Evolutionary conservation across 2,888 invertebrate species (phyloP).

Genomic region (Trichogramma evanescens): DNA sequence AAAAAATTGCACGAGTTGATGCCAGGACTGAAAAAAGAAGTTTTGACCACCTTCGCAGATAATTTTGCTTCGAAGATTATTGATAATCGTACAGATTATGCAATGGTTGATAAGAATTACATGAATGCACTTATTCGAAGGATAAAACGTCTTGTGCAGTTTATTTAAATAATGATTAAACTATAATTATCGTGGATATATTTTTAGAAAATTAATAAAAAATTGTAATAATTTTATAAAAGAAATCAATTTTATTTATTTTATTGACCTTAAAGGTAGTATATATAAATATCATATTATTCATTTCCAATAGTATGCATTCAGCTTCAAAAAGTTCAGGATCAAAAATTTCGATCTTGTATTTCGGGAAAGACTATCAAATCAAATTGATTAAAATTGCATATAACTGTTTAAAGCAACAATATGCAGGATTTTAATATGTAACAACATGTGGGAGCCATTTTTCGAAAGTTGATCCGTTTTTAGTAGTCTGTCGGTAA

Average conservation of each 20-base stretch:
- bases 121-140: conserved; percentile 69
- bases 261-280: background rate
- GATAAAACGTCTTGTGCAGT: conserved; percentile 73
- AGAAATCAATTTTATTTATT: background rate
- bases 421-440: background rate
- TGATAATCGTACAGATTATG: conserved; percentile 62
- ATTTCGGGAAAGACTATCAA: background rate
- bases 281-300: background rate
- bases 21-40: conserved; percentile 62
- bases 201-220: conserved; percentile 16
- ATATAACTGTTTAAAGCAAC: background rate
- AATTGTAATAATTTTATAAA: conserved; percentile 10
- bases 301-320: no score
- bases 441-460: background rate
- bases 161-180: conserved; percentile 51
- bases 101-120: conserved; percentile 61
- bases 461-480: no score
- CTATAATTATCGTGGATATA: conserved; percentile 9
- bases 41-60: conserved; percentile 70
- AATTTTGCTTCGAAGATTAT: conserved; percentile 69
- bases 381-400: conserved; percentile 8
- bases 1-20: conserved; percentile 58
- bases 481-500: no score
- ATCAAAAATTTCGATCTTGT: conserved; percentile 8
- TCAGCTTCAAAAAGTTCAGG: background rate